phyloP scores from a whole-genome alignment of 2,888 invertebrate species.

The Cryptocephalus primarius region DNA sequence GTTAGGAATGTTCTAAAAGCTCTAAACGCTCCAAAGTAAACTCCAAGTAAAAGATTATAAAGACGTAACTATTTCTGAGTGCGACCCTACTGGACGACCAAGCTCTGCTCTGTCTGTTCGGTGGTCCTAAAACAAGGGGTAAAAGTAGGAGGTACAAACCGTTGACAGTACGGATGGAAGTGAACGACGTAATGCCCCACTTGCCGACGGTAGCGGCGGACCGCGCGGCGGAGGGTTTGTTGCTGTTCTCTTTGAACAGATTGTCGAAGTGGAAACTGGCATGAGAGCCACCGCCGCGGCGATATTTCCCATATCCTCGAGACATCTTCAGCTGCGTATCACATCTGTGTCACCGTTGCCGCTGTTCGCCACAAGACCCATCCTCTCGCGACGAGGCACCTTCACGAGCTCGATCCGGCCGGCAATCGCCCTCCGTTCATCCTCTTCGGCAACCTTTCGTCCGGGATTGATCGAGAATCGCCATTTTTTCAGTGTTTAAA shows the following conservation, averaged over 20 bases:
- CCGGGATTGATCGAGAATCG: constrained; percentile 2
- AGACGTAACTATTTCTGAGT: too few species aligned
- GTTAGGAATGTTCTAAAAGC: too few species aligned
- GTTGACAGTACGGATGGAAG: constrained; percentile 73
- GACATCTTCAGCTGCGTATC: constrained; percentile 28
- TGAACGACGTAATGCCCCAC: constrained; percentile 91
- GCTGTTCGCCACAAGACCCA: not conserved
- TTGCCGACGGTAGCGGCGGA: constrained; percentile 86
- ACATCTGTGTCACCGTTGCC: not conserved
- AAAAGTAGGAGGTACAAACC: constrained; percentile 38
- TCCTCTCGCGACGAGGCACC: not conserved
- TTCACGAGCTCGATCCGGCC: not conserved
- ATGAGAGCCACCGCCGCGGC: constrained; percentile 34
- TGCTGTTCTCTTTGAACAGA: constrained; percentile 64
- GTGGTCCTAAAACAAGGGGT: not conserved
- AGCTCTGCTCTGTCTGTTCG: too few species aligned
- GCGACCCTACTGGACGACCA: too few species aligned
- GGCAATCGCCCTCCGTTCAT: not conserved
- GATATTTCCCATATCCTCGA: constrained; percentile 39
- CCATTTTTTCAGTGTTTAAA: constrained; percentile 11
- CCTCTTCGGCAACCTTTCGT: not conserved
- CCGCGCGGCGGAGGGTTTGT: constrained; percentile 77
- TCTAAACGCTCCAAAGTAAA: too few species aligned
- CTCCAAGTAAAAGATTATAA: too few species aligned
- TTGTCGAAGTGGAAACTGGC: constrained; percentile 55